Conservation (phyloP, 2,113 vertebrate genomes). For the Pholis gunnellus region DNA sequence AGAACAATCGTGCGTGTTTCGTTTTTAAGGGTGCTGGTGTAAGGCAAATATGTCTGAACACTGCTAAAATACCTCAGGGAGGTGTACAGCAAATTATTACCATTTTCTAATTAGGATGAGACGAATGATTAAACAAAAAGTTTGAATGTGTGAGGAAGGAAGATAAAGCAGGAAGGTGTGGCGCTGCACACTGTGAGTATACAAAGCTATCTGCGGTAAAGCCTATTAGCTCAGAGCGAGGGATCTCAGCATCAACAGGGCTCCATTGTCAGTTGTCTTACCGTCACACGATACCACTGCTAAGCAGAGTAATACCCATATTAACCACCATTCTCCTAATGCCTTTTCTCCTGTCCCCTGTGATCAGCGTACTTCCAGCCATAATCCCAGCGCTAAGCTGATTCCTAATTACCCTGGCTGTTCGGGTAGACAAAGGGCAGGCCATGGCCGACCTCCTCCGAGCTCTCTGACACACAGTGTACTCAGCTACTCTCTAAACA, state of each 20-base stretch:
- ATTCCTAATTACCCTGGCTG: conserved; percentile 80
- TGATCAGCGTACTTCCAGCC: conserved; percentile 74
- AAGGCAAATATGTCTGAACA: conserved; percentile 63
- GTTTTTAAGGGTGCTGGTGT: conserved; percentile 59
- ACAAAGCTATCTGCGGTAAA: conserved; percentile 73
- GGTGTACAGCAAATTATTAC: conserved; percentile 63
- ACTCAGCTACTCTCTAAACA: conserved; percentile 39
- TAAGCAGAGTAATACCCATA: conserved; percentile 80
- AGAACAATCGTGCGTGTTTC: conserved; percentile 56
- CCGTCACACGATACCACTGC: conserved; percentile 77
- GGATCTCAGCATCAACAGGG: conserved; percentile 73
- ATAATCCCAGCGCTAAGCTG: conserved; percentile 79
- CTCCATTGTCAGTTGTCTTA: conserved; percentile 70
- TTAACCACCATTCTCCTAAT: conserved; percentile 78
- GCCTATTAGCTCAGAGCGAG: conserved; percentile 63
- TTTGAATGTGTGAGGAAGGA: conserved; percentile 45
- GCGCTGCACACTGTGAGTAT: conserved; percentile 48
- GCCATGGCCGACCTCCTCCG: conserved; percentile 37
- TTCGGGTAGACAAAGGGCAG: conserved; percentile 68
- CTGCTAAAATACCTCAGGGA: conserved; percentile 68
- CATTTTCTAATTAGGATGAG: conserved; percentile 71
- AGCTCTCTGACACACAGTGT: conserved; percentile 45
- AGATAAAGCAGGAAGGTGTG: conserved; percentile 64
- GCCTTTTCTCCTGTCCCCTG: conserved; percentile 77
- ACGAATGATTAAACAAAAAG: conserved; percentile 61